Percentiles rank a stretch among this genome's conserved stretches.
These are phyloP conservation scores for Osmerus eperlanus DNA, from an alignment of 2,113 vertebrate genomes.

Conservation along the genomic window DNA sequence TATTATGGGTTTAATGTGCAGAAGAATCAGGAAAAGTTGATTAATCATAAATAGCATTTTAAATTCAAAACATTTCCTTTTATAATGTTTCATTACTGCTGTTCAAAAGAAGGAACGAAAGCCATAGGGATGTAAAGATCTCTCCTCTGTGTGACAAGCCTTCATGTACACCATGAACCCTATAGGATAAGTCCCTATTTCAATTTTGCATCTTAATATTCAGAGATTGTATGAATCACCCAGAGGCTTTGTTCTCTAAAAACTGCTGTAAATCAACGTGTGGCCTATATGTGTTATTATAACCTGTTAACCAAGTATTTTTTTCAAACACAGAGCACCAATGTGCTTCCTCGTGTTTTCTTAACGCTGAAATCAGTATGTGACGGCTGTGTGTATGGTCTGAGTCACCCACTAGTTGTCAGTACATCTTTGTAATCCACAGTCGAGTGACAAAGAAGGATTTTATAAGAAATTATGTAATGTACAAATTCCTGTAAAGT, in stretches of 20 bases:
- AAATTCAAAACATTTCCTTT: no score
- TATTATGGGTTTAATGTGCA: no score
- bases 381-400: constrained; percentile 3
- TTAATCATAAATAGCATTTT: no score
- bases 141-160: no score
- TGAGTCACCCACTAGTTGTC: constrained; percentile 13
- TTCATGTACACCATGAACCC: no score
- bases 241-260: background rate
- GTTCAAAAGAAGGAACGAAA: no score
- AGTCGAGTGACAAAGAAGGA: constrained; percentile 12
- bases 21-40: no score
- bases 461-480: constrained; percentile 28
- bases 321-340: background rate
- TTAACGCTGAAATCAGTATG: constrained; percentile 1
- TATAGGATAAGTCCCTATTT: no score
- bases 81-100: no score
- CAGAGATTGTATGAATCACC: constrained; percentile 8
- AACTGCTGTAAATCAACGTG: constrained; percentile 2
- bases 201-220: background rate
- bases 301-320: constrained; percentile 28
- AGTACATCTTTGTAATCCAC: constrained; percentile 22
- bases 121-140: no score
- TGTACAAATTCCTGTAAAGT: constrained; percentile 39
- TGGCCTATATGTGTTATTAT: background rate
- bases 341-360: background rate